Conservation (phyloP, 2,113 vertebrate genomes). For the Serilophus lunatus region DNA sequence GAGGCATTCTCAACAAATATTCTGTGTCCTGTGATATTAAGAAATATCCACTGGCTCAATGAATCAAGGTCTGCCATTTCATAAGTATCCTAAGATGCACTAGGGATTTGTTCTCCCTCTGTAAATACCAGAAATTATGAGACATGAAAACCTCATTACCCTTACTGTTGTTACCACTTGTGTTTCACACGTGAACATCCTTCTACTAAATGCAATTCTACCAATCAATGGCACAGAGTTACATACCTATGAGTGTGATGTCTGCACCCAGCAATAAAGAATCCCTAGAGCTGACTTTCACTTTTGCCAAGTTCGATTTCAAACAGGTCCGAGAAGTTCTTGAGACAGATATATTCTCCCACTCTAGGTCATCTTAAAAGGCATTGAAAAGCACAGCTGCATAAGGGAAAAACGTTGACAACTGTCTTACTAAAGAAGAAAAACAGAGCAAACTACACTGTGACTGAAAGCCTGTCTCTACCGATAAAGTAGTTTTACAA, state of each 20-base stretch:
- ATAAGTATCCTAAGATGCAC: background rate
- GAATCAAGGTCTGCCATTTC: background rate
- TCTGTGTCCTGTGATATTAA: background rate
- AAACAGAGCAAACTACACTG: background rate
- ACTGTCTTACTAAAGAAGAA: slow-evolving; percentile 30
- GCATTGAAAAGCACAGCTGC: background rate
- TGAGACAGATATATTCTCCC: background rate
- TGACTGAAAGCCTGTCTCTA: background rate
- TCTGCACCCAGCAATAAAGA: background rate
- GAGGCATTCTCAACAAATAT: background rate
- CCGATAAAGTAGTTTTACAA: slow-evolving; percentile 51
- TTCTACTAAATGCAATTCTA: background rate
- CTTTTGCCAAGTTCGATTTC: background rate
- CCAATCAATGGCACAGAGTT: background rate
- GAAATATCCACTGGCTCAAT: background rate
- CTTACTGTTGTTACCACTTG: background rate
- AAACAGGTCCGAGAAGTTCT: background rate
- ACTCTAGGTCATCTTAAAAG: background rate
- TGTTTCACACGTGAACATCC: background rate
- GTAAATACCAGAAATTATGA: background rate
- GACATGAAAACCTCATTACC: background rate
- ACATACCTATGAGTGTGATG: fast-evolving
- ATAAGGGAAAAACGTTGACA: background rate
- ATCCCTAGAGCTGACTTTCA: background rate
- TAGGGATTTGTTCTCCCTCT: background rate